Evolutionary conservation across 2,797 vertebrate genomes (phyloP).

Genomic region (Catamblyrhynchus diadema): DNA sequence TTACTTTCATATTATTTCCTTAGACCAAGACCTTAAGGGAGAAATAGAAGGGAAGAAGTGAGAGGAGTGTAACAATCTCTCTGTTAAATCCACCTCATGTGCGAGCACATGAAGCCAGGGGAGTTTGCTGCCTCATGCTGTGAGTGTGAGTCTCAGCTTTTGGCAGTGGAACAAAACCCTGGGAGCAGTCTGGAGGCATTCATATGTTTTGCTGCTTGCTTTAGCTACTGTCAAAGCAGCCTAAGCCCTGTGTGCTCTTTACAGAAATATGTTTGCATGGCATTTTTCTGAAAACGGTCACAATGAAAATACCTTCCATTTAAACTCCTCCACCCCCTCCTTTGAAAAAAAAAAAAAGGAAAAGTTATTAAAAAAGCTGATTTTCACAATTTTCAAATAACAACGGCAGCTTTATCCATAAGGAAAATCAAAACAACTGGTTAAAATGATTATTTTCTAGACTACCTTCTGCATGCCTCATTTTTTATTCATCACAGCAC

Average conservation of each 20-base stretch:
- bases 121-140: conserved; percentile 36
- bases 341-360: not conserved
- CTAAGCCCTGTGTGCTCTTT: not conserved
- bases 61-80: not conserved
- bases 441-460: not conserved
- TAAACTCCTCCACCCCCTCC: not conserved
- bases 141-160: not conserved
- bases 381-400: conserved; percentile 7
- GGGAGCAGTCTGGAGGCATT: conserved; percentile 40
- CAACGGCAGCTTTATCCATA: not conserved
- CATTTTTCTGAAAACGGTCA: conserved; percentile 1
- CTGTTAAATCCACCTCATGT: not conserved
- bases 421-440: not conserved
- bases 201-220: conserved; percentile 33
- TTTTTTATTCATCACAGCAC: not conserved
- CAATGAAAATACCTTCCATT: conserved; percentile 9
- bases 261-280: not conserved
- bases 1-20: not conserved
- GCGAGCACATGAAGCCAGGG: not conserved
- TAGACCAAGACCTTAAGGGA: not conserved
- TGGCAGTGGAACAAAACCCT: conserved; percentile 43
- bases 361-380: not conserved
- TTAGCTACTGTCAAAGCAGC: conserved; percentile 4
- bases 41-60: not conserved
- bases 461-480: not conserved